Base-by-base conservation (phyloP, 1,140 invertebrate genomes). In the Eupristina koningsbergeri region DNA sequence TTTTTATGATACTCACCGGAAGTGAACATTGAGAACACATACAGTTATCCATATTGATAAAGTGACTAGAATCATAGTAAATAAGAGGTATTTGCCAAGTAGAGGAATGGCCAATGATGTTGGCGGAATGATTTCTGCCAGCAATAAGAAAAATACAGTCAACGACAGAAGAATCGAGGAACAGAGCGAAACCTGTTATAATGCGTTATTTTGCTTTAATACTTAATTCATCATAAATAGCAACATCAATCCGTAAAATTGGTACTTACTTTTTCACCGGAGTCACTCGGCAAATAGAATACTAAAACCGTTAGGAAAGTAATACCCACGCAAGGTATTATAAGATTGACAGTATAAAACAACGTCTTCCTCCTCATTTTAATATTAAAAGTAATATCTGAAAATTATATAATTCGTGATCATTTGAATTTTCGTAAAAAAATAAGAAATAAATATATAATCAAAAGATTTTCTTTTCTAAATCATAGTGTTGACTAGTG, bases 21-120 rank as follows among this genome's bases (percentile, higher is more conserved):
- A 99, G 92, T 99, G 98, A 71, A 99, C 97, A 92, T 99, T 99
- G 80, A 99, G 94, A 45, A 99, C 97, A 88, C 97, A 97, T 73
- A 99, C 98, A 29, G 98, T 99, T 89, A 98, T 97, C 94, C 98
- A 97, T 87, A 99, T 99, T 85, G 98, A 99, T 80, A 99, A 94
- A 31, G 98, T 98, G 79, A 99, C 98, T 85, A 99, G 93, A 86
- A 99, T 98, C 98, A 99, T 99, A 39, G 98, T 99, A 93, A 99
- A 99, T 81, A 99, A 93, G 77, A 97, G 93, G 92, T 98, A 98
- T 94, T 99, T 99, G 86, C 98, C 98, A 80, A 99, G 95, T 77
- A 99, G 93, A n/a, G 98, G 98, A 86, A 99, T 97, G 29, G 98
- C 98, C 86, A 99, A 94, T 29, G 98, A 99, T 31, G 98, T 99